These are phyloP conservation scores for Cotesia chilonis DNA, from an alignment of 1,140 invertebrate genomes.

Conservation along the genomic window DNA sequence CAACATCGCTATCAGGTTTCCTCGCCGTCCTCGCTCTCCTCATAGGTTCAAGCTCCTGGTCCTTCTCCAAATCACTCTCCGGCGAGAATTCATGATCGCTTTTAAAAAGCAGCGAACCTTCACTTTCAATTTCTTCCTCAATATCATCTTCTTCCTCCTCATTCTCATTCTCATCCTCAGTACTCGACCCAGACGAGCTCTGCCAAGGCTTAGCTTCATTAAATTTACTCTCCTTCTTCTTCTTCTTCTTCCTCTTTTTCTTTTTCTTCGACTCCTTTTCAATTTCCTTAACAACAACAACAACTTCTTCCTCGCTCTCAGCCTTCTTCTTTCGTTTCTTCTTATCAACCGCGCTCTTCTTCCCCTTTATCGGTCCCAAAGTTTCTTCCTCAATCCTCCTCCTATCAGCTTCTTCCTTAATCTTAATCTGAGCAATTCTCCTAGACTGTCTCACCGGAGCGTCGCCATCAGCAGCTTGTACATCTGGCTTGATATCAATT, in stretches of 20 bases:
- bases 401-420: conserved; percentile 82
- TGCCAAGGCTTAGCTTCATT: conserved; percentile 75
- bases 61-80: conserved; percentile 74
- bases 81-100: conserved; percentile 94
- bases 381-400: conserved; percentile 77
- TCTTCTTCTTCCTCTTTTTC: conserved; percentile 67
- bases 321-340: conserved; percentile 59
- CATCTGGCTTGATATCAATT: conserved; percentile 51
- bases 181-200: conserved; percentile 73
- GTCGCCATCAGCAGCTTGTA: conserved; percentile 42
- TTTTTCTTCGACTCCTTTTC: conserved; percentile 66
- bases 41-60: conserved; percentile 68
- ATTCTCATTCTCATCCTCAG: conserved; percentile 69
- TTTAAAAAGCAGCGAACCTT: conserved; percentile 74
- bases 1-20: conserved; percentile 70
- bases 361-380: conserved; percentile 71
- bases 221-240: conserved; percentile 68
- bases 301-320: conserved; percentile 56
- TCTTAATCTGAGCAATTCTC: conserved; percentile 84
- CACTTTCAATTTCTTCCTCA: conserved; percentile 71
- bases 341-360: conserved; percentile 61
- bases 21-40: conserved; percentile 75
- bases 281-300: conserved; percentile 49
- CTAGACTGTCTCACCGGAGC: conserved; percentile 78
- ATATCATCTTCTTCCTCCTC: conserved; percentile 73